Evolutionary conservation across 1,140 invertebrate genomes (phyloP).

Genomic region (Eueides isabella): DNA sequence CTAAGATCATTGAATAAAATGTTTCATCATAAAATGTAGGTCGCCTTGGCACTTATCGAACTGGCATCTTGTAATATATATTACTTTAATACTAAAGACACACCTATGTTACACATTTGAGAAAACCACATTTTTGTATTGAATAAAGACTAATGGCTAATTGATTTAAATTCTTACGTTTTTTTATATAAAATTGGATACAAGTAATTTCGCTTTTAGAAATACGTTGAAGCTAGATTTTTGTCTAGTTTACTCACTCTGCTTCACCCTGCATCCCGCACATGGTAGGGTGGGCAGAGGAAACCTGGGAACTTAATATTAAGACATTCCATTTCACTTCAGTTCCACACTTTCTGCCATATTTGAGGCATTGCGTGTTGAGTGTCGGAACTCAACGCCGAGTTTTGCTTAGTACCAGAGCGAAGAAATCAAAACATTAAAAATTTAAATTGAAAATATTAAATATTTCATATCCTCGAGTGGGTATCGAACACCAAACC

Average conservation of each 20-base stretch:
- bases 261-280: background rate
- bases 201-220: background rate
- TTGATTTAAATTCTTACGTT: background rate
- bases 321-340: background rate
- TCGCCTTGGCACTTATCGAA: background rate
- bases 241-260: background rate
- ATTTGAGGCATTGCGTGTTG: too few relatives aligned
- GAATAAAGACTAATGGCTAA: background rate
- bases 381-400: too few relatives aligned
- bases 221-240: background rate
- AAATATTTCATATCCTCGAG: too few relatives aligned
- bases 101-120: background rate
- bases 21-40: background rate
- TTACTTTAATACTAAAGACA: background rate
- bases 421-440: too few relatives aligned
- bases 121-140: constrained; percentile 6
- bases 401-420: too few relatives aligned
- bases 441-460: too few relatives aligned
- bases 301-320: background rate
- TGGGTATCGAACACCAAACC: too few relatives aligned
- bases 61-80: background rate
- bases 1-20: background rate
- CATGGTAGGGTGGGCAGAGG: too few relatives aligned
- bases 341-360: too few relatives aligned
- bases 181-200: background rate